Percentiles rank a stretch among this genome's conserved stretches.
Conservation (phyloP, 2,888 invertebrate genomes). For the Acholoe squamosa region DNA sequence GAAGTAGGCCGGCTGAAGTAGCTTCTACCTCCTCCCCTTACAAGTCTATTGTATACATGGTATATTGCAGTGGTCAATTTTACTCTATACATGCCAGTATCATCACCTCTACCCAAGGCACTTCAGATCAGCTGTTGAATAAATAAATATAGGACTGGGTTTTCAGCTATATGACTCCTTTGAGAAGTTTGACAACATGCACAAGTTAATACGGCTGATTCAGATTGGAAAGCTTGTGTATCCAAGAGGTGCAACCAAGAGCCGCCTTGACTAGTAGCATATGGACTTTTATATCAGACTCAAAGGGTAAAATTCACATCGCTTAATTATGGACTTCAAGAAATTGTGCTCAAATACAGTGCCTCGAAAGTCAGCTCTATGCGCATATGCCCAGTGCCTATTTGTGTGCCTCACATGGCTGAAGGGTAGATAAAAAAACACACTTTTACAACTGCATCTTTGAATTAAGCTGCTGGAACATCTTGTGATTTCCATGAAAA, state of each 20-base stretch:
- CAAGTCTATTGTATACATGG: not conserved
- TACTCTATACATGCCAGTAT: too few species aligned
- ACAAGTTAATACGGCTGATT: not conserved
- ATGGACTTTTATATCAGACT: not conserved
- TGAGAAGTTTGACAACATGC: too few species aligned
- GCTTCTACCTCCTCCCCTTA: not conserved
- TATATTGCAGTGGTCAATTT: not conserved
- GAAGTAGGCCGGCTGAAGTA: not conserved
- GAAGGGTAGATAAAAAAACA: not conserved
- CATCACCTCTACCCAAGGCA: too few species aligned
- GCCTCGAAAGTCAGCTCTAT: not conserved
- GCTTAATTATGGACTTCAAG: not conserved
- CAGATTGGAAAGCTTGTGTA: not conserved
- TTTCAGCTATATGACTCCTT: too few species aligned
- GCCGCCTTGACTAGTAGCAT: too few species aligned
- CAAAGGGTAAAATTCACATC: not conserved
- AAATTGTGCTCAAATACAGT: slow-evolving; percentile 19
- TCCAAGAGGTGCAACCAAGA: too few species aligned
- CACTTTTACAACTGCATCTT: not conserved
- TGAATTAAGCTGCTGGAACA: too few species aligned
- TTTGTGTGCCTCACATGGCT: not conserved
- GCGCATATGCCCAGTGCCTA: not conserved
- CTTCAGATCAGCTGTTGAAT: too few species aligned
- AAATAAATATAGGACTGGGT: too few species aligned
- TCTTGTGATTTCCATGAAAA: too few species aligned